These are phyloP conservation scores for Proterorhinus semilunaris DNA, from an alignment of 2,113 vertebrate genomes.

Conservation along the genomic window DNA sequence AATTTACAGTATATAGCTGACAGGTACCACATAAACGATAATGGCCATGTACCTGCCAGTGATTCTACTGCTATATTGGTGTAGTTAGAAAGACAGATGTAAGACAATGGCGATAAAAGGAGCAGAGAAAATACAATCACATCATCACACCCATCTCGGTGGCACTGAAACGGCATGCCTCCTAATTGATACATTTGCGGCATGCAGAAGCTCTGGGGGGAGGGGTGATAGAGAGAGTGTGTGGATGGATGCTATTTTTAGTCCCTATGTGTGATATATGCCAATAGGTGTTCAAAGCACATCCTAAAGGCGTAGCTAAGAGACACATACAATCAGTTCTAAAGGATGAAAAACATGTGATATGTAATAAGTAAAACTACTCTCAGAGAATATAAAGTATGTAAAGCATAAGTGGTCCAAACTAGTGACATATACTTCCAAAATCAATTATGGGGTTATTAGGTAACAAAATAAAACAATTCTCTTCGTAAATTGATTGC, in stretches of 20 bases:
- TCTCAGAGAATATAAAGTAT: too few species aligned
- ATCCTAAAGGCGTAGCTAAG: conserved; percentile 26
- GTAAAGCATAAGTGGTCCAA: too few species aligned
- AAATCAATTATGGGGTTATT: too few species aligned
- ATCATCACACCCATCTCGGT: conserved; percentile 32
- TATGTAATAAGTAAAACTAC: not conserved
- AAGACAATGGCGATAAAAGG: not conserved
- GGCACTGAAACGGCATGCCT: conserved; percentile 11
- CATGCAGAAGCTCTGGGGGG: conserved; percentile 47
- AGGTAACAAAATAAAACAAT: too few species aligned
- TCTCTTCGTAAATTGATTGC: too few species aligned
- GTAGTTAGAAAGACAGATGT: conserved; percentile 3
- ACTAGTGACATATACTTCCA: too few species aligned
- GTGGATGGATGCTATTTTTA: conserved; percentile 71
- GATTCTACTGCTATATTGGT: not conserved
- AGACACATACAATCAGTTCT: not conserved
- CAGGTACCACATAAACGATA: not conserved
- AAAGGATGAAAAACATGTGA: not conserved
- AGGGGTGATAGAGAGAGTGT: conserved; percentile 58
- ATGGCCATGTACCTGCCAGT: not conserved
- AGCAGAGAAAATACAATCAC: conserved; percentile 23
- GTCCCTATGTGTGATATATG: conserved; percentile 65
- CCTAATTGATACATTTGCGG: conserved; percentile 35
- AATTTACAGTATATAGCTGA: not conserved
- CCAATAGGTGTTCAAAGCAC: conserved; percentile 60